Conservation (phyloP, 2,113 vertebrate genomes). For the Anoura caudifer region DNA sequence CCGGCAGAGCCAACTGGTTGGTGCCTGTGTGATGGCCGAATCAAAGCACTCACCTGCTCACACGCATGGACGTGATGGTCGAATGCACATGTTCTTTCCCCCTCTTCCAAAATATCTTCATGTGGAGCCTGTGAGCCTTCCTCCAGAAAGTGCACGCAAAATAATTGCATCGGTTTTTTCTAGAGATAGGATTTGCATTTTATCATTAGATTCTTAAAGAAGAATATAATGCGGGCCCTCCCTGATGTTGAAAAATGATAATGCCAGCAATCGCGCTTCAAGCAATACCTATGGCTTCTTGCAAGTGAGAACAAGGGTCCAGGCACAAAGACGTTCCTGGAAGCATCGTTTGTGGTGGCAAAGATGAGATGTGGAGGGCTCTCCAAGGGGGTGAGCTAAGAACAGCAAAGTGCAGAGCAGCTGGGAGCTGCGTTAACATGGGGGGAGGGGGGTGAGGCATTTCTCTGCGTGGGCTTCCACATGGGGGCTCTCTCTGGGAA, state of each 20-base stretch:
- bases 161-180: background rate
- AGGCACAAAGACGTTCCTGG: background rate
- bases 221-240: background rate
- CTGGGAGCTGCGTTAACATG: background rate
- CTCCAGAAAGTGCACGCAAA: background rate
- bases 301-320: background rate
- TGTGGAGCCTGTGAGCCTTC: background rate
- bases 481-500: background rate
- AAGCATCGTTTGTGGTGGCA: background rate
- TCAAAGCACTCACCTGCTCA: background rate
- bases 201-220: background rate
- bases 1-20: background rate
- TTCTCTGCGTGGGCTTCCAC: background rate
- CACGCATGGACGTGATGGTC: fast-evolving
- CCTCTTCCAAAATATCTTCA: background rate
- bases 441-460: fast-evolving
- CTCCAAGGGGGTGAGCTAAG: background rate
- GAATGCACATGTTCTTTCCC: fast-evolving
- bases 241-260: background rate
- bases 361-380: background rate
- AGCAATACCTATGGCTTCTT: fast-evolving
- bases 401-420: background rate
- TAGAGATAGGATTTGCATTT: background rate
- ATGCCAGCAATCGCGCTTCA: background rate
- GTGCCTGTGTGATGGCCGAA: background rate